Percentiles rank a stretch among this genome's conserved stretches.
phyloP scores from a whole-genome alignment of 1,140 invertebrate genomes.

The Pectinophora gossypiella region DNA sequence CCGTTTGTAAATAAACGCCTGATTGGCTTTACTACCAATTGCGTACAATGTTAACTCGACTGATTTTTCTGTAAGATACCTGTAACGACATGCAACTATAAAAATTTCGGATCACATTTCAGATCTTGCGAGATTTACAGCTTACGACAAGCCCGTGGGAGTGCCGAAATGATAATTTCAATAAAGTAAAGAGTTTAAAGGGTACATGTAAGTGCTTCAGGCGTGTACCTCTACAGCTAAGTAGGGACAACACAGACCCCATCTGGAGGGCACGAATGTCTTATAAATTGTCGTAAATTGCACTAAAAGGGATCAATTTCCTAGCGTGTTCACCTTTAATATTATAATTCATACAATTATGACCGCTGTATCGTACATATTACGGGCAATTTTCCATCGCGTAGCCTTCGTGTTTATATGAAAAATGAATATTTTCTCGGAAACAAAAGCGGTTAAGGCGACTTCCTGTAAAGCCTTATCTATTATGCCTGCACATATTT shows the following conservation, averaged over 20 bases:
- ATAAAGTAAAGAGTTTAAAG: slow-evolving; percentile 1
- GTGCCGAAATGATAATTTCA: not conserved
- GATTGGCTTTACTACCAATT: slow-evolving; percentile 38
- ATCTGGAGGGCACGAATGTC: slow-evolving; percentile 12
- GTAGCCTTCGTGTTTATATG: slow-evolving; percentile 25
- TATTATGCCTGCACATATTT: slow-evolving; percentile 51
- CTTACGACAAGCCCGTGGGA: not conserved
- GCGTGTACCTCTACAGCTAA: slow-evolving; percentile 7
- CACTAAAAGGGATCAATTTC: slow-evolving; percentile 44
- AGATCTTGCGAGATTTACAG: too few species aligned
- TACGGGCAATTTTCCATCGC: slow-evolving; percentile 50
- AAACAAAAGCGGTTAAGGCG: slow-evolving; percentile 54
- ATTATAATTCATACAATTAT: slow-evolving; percentile 42
- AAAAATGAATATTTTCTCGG: slow-evolving; percentile 56
- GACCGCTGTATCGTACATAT: slow-evolving; percentile 27
- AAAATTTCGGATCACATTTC: too few species aligned
- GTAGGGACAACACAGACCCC: slow-evolving; percentile 10
- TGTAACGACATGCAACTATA: not conserved
- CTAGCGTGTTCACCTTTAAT: slow-evolving; percentile 19
- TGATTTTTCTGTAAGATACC: not conserved
- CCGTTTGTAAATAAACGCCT: slow-evolving; percentile 54
- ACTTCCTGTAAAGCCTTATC: slow-evolving; percentile 50
- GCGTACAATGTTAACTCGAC: not conserved
- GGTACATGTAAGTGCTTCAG: not conserved
- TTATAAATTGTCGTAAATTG: slow-evolving; percentile 37